Conservation (phyloP, 2,797 vertebrate genomes). For the Arctocebus calabarensis region DNA sequence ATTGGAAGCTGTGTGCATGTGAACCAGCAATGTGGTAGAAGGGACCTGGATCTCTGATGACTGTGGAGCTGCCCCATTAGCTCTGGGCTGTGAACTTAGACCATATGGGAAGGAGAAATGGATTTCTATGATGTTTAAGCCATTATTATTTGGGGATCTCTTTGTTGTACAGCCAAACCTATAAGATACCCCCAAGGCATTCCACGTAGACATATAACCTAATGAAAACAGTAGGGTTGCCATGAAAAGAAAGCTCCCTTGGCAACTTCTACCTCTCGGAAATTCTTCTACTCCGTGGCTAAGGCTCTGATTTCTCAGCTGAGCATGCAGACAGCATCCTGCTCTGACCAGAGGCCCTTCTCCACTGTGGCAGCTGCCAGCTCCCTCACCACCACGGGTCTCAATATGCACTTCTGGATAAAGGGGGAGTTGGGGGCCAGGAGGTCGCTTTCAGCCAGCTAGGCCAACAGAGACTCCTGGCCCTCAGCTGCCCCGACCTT, state of each 20-base stretch:
- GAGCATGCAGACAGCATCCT: neutral
- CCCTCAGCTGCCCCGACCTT: neutral
- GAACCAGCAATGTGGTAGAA: neutral
- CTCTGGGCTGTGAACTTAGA: neutral
- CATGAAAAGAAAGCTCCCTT: neutral
- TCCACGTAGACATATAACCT: neutral
- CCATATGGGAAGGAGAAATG: neutral
- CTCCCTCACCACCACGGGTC: neutral
- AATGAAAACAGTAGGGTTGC: neutral
- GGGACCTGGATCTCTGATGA: neutral
- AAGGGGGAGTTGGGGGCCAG: neutral
- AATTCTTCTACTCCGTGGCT: slow-evolving; percentile 64
- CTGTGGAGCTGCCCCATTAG: neutral
- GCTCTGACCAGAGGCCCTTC: neutral
- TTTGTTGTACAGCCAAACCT: neutral
- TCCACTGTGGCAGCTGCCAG: neutral
- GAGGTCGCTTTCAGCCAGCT: neutral
- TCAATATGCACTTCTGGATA: neutral
- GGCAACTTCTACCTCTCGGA: neutral
- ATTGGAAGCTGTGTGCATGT: neutral
- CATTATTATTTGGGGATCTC: neutral
- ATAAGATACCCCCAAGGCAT: neutral
- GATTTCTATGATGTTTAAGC: neutral
- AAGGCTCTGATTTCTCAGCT: neutral
- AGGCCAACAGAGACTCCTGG: neutral